Base-by-base conservation (phyloP, 2,797 vertebrate species). In the Mormyrus proboscirostris region DNA sequence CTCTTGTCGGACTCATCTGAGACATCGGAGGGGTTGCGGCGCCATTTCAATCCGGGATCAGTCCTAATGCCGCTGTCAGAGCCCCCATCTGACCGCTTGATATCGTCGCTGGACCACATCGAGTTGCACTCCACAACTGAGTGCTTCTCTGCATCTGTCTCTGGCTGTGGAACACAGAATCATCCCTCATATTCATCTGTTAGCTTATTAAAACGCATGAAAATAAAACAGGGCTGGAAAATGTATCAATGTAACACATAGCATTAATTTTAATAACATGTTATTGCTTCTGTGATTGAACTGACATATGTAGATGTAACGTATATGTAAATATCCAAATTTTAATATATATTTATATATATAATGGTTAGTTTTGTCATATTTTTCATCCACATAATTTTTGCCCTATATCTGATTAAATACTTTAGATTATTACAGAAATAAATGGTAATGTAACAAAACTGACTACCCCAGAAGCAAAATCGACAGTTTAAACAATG, bases 1-100 rank as follows among this genome's bases (percentile, higher is more conserved):
- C 98, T 97, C 92, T 98, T 99, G 93, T 99, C 98, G 0, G 97
- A 99, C 94, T 99, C 98, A 1, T 99, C 98, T 0, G 98, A 99
- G 90, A 98, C 93, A 88, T 99, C 98, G 0, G 98, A 98, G 88
- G 98, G 96, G 91, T 98, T 98, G 90, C 96, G 95, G 85, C 97
- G 95, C 97, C 97, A 99, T 91, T 97, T 98, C 41, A 96, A 96
- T 33, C 95, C 94, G 0, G 96, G 89, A 91, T 99, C 98, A 97
- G 97, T 98, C 93, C 95, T 98, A 92, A 97, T 91, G 87, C 97
- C 96, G 0, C 96, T 96, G 92, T 99, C 98, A 0, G 97, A 97
- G 65, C 97, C 97, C 0, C 96, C 96, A 49, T 99, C 97, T 1
- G 97, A 96, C 92, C 96, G 96, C 94, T 97, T 98, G 92, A 97